Evolutionary conservation across 2,888 invertebrate species (phyloP).

Genomic region (Chloroclystis v-ata): DNA sequence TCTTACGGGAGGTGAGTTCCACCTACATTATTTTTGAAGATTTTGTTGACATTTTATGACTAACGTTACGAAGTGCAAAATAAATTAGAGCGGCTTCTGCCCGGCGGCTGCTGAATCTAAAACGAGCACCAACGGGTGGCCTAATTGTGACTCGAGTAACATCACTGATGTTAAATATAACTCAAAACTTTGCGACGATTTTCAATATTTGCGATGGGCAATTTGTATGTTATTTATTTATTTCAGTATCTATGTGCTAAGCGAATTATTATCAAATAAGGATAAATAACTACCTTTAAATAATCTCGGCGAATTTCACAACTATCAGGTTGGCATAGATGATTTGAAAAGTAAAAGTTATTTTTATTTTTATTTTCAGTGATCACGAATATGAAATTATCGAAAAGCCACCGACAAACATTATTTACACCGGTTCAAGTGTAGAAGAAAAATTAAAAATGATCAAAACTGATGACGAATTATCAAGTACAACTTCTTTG

Average conservation of each 20-base stretch:
- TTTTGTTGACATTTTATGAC: constrained; percentile 55
- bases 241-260: constrained; percentile 30
- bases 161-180: constrained; percentile 68
- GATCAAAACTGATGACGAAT: constrained; percentile 68
- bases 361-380: constrained; percentile 75
- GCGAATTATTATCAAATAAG: constrained; percentile 33
- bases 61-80: constrained; percentile 52
- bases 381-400: constrained; percentile 96
- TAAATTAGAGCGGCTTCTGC: constrained; percentile 54
- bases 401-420: constrained; percentile 80
- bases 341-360: no score
- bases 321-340: no score
- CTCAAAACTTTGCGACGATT: constrained; percentile 52
- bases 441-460: constrained; percentile 56
- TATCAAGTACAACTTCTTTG: constrained; percentile 71
- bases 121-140: constrained; percentile 73
- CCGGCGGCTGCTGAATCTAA: constrained; percentile 73
- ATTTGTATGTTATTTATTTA: constrained; percentile 30
- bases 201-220: constrained; percentile 49
- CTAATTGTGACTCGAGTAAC: constrained; percentile 71
- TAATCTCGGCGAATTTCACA: constrained; percentile 35
- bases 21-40: constrained; percentile 39
- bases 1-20: constrained; percentile 64
- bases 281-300: constrained; percentile 6
- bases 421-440: constrained; percentile 56